A percentile compares a stretch with the other conserved stretches of the same genome.
phyloP scores from a whole-genome alignment of 2,113 vertebrate species.

The Apodemus sylvaticus region DNA sequence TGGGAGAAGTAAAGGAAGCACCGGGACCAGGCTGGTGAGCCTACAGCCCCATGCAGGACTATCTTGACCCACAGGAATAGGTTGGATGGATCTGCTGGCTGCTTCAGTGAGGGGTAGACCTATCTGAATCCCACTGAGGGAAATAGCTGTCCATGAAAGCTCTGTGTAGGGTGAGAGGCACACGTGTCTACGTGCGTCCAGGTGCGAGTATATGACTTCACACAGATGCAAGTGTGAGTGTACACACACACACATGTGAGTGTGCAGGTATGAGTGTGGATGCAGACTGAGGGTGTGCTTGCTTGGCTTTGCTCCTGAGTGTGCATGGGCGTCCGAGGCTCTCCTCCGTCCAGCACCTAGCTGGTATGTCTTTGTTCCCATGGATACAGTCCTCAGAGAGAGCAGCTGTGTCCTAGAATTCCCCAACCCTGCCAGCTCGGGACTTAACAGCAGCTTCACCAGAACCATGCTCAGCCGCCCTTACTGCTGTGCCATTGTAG shows the following conservation, averaged over 20 bases:
- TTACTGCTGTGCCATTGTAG: neutral
- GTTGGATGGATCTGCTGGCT: neutral
- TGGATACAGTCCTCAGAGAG: neutral
- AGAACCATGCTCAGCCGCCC: no score
- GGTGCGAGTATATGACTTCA: accelerated
- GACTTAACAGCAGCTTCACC: no score
- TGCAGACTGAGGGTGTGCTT: neutral
- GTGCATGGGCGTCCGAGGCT: neutral
- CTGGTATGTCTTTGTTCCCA: neutral
- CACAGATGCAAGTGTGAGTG: neutral
- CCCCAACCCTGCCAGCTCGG: neutral
- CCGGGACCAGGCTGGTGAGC: neutral
- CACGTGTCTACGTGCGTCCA: no score
- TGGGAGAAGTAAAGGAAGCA: neutral
- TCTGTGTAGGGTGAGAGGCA: neutral
- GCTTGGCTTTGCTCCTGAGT: neutral
- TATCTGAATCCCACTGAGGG: neutral
- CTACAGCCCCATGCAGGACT: neutral
- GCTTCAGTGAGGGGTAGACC: neutral
- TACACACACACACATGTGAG: neutral
- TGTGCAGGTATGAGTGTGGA: no score
- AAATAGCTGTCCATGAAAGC: neutral
- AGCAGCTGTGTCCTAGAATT: neutral
- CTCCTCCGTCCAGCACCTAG: neutral
- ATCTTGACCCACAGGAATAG: neutral